A percentile compares a stretch with the other conserved stretches of the same genome.
These are phyloP conservation scores for Psilopsiagon aurifrons DNA, from an alignment of 2,113 vertebrate genomes.

Conservation along the genomic window DNA sequence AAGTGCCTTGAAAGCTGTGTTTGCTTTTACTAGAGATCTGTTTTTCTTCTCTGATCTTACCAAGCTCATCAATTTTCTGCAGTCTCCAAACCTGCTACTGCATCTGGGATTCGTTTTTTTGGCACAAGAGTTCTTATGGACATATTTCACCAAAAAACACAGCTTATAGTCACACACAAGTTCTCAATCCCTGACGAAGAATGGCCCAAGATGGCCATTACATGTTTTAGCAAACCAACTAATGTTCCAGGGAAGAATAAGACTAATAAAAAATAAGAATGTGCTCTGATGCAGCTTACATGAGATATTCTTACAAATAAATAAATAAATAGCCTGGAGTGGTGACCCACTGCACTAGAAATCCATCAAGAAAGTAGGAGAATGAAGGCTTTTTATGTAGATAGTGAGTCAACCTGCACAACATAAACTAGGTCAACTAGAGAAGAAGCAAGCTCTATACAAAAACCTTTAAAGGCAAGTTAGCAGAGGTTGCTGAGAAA, in stretches of 20 bases:
- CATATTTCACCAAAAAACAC: background rate
- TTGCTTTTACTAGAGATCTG: slow-evolving; percentile 53
- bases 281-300: background rate
- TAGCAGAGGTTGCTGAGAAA: background rate
- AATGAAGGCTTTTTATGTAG: background rate
- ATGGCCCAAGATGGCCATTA: background rate
- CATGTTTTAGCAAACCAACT: background rate
- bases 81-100: background rate
- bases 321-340: background rate
- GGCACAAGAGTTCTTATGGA: background rate
- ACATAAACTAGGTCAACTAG: slow-evolving; percentile 54
- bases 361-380: background rate
- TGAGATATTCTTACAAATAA: background rate
- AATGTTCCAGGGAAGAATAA: background rate
- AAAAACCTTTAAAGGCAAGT: slow-evolving; percentile 19
- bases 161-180: background rate
- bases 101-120: background rate
- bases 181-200: background rate
- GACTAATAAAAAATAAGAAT: background rate
- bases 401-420: background rate
- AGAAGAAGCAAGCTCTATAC: background rate
- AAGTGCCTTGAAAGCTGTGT: slow-evolving; percentile 37
- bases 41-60: slow-evolving; percentile 50
- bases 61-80: slow-evolving; percentile 42
- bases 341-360: slow-evolving; percentile 43